Conservation (phyloP, 2,888 invertebrate species). For the Perizoma flavofasciatum region DNA sequence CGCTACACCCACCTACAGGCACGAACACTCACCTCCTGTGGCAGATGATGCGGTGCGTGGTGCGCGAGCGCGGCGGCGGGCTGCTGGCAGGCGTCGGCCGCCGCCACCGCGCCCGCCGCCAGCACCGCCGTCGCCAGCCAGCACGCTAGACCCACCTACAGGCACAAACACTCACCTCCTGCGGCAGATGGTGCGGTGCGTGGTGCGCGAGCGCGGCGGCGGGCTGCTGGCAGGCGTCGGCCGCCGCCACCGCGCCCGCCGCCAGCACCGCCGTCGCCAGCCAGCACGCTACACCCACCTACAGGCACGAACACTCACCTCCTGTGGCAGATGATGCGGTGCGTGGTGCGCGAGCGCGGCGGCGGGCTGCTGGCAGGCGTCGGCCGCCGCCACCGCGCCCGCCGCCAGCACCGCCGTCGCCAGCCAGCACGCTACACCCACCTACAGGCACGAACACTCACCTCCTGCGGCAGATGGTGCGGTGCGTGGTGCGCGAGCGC, state of each 20-base stretch:
- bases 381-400: too few relatives aligned
- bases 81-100: conserved; percentile 8
- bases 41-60: conserved; percentile 70
- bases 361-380: conserved; percentile 80
- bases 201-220: conserved; percentile 89
- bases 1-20: too few relatives aligned
- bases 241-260: too few relatives aligned
- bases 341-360: conserved; percentile 88
- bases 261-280: conserved; percentile 31
- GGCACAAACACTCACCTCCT: too few relatives aligned
- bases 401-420: conserved; percentile 31
- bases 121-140: conserved; percentile 34
- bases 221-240: conserved; percentile 64
- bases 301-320: too few relatives aligned
- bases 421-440: conserved; percentile 17
- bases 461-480: conserved; percentile 31
- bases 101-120: too few relatives aligned
- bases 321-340: conserved; percentile 48
- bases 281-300: conserved; percentile 17
- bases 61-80: conserved; percentile 91
- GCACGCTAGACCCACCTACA: too few relatives aligned
- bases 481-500: conserved; percentile 88
- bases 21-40: too few relatives aligned
- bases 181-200: conserved; percentile 59
- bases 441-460: too few relatives aligned